phyloP scores from a whole-genome alignment of 2,797 vertebrate genomes.

The Phylloscopus collybita region DNA sequence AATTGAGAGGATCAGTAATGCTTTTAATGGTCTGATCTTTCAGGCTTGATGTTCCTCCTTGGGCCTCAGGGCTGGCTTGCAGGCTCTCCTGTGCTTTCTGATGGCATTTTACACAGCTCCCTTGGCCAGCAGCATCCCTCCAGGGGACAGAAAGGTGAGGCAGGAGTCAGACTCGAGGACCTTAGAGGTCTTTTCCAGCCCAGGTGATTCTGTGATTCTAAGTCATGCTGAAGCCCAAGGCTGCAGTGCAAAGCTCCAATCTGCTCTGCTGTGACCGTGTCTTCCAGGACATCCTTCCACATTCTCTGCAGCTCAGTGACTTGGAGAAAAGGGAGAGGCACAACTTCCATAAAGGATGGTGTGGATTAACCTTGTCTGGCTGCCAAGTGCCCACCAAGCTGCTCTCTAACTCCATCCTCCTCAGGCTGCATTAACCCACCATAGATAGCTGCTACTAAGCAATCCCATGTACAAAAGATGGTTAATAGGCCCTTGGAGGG shows the following conservation, averaged over 20 bases:
- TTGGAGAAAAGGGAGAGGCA: background rate
- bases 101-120: background rate
- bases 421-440: background rate
- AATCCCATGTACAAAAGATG: background rate
- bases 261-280: background rate
- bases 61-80: background rate
- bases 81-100: background rate
- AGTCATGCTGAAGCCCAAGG: background rate
- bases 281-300: background rate
- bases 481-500: background rate
- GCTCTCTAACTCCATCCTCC: background rate
- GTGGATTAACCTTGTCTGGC: background rate
- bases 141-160: background rate
- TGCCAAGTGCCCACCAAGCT: background rate
- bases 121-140: background rate
- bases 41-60: background rate
- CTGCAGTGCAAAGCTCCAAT: background rate
- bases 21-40: constrained; percentile 12
- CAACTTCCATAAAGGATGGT: background rate
- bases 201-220: background rate
- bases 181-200: background rate
- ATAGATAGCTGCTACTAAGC: background rate
- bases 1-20: constrained; percentile 1
- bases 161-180: background rate
- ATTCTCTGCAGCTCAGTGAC: background rate